phyloP scores from a whole-genome alignment of 2,113 vertebrate genomes.

The Turdus rufiventris region DNA sequence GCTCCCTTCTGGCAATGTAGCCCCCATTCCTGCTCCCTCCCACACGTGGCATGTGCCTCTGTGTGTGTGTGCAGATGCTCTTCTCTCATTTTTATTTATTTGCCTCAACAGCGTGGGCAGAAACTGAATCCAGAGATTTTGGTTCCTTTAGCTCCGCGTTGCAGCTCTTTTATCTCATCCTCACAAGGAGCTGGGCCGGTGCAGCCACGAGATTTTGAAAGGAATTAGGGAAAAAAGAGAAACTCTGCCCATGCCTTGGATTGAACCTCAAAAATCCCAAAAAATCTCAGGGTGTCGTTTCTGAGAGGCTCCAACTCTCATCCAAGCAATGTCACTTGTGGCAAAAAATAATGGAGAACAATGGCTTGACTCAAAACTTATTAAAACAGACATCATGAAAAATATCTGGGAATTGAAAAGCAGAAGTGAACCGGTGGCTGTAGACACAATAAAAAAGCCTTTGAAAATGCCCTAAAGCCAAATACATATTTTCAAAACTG shows the following conservation, averaged over 20 bases:
- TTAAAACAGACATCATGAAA: slow-evolving; percentile 65
- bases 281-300: neutral
- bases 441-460: slow-evolving; percentile 67
- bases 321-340: neutral
- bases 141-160: neutral
- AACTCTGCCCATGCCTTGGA: neutral
- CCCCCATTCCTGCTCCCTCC: neutral
- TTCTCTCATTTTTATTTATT: neutral
- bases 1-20: neutral
- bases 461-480: slow-evolving; percentile 63
- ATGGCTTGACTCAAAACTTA: slow-evolving; percentile 41
- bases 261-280: neutral
- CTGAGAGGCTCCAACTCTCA: neutral
- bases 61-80: neutral
- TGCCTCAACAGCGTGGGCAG: slow-evolving; percentile 11
- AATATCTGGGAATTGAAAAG: slow-evolving; percentile 61
- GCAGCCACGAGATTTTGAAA: neutral
- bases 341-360: neutral
- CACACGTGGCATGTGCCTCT: neutral
- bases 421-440: slow-evolving; percentile 41
- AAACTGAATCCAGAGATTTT: slow-evolving; percentile 14
- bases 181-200: neutral
- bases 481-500: slow-evolving; percentile 65
- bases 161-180: neutral
- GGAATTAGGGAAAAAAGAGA: neutral